A percentile compares a stretch with the other conserved stretches of the same genome.
Evolutionary conservation across 1,140 invertebrate species (phyloP).

Genomic region (Branchinecta lindahli): DNA sequence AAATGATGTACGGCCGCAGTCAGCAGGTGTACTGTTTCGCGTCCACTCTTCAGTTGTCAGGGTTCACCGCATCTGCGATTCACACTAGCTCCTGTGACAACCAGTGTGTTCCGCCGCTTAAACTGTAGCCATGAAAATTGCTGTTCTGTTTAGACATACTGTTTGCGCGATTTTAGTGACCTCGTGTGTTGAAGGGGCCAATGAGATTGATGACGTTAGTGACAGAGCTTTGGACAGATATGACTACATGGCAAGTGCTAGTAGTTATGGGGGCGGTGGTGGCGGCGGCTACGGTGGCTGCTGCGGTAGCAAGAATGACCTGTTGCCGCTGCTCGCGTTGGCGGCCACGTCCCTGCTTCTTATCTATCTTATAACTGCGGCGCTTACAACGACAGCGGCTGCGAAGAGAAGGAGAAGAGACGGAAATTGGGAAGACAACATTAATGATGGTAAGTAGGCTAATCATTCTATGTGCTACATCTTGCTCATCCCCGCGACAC

Average conservation of each 20-base stretch:
- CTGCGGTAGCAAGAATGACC: conserved; percentile 16
- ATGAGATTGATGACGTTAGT: neutral
- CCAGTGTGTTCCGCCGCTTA: too few relatives aligned
- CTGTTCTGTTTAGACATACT: too few relatives aligned
- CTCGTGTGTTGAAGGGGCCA: too few relatives aligned
- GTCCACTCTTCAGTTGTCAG: too few relatives aligned
- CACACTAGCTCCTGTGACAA: too few relatives aligned
- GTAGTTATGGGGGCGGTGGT: neutral
- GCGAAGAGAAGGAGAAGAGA: neutral
- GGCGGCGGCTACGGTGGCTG: neutral
- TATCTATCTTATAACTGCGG: conserved; percentile 16
- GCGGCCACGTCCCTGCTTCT: conserved; percentile 15
- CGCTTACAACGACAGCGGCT: conserved; percentile 2
- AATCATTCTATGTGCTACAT: too few relatives aligned
- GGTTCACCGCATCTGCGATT: too few relatives aligned
- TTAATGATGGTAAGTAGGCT: neutral
- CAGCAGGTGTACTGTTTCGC: too few relatives aligned
- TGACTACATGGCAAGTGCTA: neutral
- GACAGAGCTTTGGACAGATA: neutral
- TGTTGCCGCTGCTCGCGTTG: conserved; percentile 18
- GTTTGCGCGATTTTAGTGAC: too few relatives aligned
- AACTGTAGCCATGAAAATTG: too few relatives aligned
- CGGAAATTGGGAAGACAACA: neutral
- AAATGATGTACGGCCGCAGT: too few relatives aligned
- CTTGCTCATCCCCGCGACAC: too few relatives aligned